Base-by-base conservation (phyloP, 2,113 vertebrate species). In the Percina caprodes region DNA sequence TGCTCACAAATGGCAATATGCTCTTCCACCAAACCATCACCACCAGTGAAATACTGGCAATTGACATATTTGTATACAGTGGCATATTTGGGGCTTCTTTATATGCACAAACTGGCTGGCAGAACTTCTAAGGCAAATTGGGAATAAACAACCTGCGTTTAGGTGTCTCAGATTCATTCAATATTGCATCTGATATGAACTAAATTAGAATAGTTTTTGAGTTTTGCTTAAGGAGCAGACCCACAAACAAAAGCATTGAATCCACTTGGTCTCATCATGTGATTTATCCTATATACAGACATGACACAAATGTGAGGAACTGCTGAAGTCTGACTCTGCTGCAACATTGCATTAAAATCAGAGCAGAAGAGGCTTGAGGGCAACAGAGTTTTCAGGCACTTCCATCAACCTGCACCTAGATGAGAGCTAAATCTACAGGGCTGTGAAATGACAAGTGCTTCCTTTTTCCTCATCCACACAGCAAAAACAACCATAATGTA, bases 401-500 rank as follows among this genome's bases (percentile, higher is more conserved):
- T 92, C 79, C 74, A 87, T 85, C 80, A 91, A 89, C 82, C 80
- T 84, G 80, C 75, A 19, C 33, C 72, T 71, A 56, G 39, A 70
- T 51, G 55, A 83, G 68, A 70, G 75, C 74, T 77, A 69, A 73
- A 77, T 89, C 83, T 89, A 76, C 73, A 85, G 69, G 58, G 33
- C 42, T 55, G 62, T 54, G 83, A 81, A 62, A 90, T 86, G 65
- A 89, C 70, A 75, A 89, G 74, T 81, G 69, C 86, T 71, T 72
- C 75, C 52, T 86, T 65, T 75, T 66, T 55, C 23, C 71, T 79
- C 71, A 45, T 55, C 68, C 35, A 77, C 82, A 83, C 33, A 69
- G 42, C 67, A 18, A 69, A 35, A 81, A 85, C 75, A 88, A 92
- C 72, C 76, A 91, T 91, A 83, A 92, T 91, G 91, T 78, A 92